Conservation (phyloP, 2,797 vertebrate genomes). For the Arrhamphus sclerolepis region DNA sequence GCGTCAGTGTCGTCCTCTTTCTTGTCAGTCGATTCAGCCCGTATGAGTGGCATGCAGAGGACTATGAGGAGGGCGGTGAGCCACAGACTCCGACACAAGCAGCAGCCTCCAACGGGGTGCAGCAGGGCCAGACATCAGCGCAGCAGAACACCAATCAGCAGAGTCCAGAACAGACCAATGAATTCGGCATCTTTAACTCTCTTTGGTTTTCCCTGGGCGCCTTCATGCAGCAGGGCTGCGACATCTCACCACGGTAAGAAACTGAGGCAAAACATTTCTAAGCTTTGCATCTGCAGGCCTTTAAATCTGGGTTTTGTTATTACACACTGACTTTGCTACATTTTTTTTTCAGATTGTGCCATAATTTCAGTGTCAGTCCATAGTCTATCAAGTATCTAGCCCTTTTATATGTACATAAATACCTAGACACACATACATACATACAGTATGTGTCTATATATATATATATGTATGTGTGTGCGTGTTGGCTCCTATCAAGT, state of each 20-base stretch:
- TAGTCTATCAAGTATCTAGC: too few relatives aligned
- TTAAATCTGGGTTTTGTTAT: conserved; percentile 24
- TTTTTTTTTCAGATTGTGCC: too few relatives aligned
- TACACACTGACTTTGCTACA: conserved; percentile 32
- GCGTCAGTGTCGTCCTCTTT: conserved; percentile 98
- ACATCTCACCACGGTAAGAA: conserved; percentile 96
- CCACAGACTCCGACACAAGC: conserved; percentile 80
- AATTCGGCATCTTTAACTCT: conserved; percentile 99
- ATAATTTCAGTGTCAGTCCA: too few relatives aligned
- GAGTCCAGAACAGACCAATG: conserved; percentile 91
- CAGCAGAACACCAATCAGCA: conserved; percentile 84
- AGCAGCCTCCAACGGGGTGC: conserved; percentile 70
- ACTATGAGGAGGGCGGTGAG: conserved; percentile 91
- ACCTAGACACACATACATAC: too few relatives aligned
- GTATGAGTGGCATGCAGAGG: conserved; percentile 97
- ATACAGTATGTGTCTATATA: neutral
- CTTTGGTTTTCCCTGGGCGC: conserved; percentile 98
- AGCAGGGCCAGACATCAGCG: conserved; percentile 66
- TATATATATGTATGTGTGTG: conserved; percentile 21
- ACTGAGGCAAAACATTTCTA: neutral
- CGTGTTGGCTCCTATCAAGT: conserved; percentile 51
- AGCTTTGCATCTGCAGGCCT: neutral
- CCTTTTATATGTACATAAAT: too few relatives aligned
- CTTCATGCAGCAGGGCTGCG: conserved; percentile 99
- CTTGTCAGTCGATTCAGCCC: conserved; percentile 98